Evolutionary conservation across 2,113 vertebrate species (phyloP).

Genomic region (Pseudopodoces humilis): DNA sequence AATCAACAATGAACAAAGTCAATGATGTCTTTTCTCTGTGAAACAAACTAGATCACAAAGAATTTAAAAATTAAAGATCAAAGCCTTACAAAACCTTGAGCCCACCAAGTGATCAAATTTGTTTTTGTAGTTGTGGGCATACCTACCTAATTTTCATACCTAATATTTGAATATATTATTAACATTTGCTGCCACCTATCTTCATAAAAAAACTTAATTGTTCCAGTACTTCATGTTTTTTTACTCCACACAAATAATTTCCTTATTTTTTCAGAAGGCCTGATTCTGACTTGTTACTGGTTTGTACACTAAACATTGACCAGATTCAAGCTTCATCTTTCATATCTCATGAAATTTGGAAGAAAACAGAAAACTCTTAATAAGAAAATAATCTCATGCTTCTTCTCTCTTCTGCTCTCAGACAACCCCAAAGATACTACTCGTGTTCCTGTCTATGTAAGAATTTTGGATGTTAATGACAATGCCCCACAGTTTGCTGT

Average conservation of each 20-base stretch:
- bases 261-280: background rate
- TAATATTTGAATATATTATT: background rate
- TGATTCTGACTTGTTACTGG: background rate
- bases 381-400: background rate
- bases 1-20: background rate
- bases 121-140: background rate
- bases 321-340: background rate
- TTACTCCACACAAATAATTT: background rate
- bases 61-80: background rate
- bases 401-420: constrained; percentile 47
- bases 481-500: constrained; percentile 95
- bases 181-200: background rate
- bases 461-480: constrained; percentile 94
- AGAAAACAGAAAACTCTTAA: background rate
- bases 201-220: background rate
- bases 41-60: background rate
- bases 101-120: background rate
- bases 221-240: background rate
- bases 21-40: background rate
- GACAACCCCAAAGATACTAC: constrained; percentile 89
- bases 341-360: background rate
- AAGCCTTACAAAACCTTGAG: background rate
- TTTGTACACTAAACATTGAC: background rate
- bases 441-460: constrained; percentile 90
- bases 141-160: background rate